Percentiles rank a stretch among this genome's conserved stretches.
phyloP scores from a whole-genome alignment of 1,140 invertebrate species.

The Eriosoma lanigerum region DNA sequence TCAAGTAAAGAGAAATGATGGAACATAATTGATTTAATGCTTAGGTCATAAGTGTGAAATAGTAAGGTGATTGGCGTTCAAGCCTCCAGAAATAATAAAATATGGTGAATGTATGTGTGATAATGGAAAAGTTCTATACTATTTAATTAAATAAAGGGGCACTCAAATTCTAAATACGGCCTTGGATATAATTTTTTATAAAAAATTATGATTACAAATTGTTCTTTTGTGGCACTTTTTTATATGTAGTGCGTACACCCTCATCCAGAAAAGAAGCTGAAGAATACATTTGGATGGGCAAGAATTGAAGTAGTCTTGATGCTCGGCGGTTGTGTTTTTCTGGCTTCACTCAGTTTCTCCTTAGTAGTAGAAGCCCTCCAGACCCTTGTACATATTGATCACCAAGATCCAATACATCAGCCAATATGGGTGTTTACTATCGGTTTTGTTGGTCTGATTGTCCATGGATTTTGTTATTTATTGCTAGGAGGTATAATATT shows the following conservation, averaged over 20 bases:
- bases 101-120: too few relatives aligned
- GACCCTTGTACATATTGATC: slow-evolving; percentile 74
- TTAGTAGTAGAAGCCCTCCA: slow-evolving; percentile 79
- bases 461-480: slow-evolving; percentile 73
- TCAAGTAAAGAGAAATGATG: too few relatives aligned
- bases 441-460: slow-evolving; percentile 67
- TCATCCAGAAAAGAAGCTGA: slow-evolving; percentile 65
- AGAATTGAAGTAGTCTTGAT: slow-evolving; percentile 81
- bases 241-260: slow-evolving; percentile 38
- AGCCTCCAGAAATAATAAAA: too few relatives aligned
- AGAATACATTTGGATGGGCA: slow-evolving; percentile 90
- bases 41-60: too few relatives aligned
- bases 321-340: slow-evolving; percentile 78
- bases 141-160: too few relatives aligned
- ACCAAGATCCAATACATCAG: slow-evolving; percentile 73
- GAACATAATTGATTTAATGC: too few relatives aligned
- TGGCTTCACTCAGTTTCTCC: slow-evolving; percentile 81
- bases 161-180: too few relatives aligned
- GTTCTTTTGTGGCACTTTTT: too few relatives aligned
- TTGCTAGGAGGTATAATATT: slow-evolving; percentile 70
- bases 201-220: too few relatives aligned
- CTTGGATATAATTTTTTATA: too few relatives aligned
- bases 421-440: slow-evolving; percentile 64
- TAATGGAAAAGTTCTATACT: too few relatives aligned
- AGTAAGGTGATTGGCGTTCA: too few relatives aligned